phyloP scores from a whole-genome alignment of 1,140 invertebrate species.

The Drosophila ficusphila region DNA sequence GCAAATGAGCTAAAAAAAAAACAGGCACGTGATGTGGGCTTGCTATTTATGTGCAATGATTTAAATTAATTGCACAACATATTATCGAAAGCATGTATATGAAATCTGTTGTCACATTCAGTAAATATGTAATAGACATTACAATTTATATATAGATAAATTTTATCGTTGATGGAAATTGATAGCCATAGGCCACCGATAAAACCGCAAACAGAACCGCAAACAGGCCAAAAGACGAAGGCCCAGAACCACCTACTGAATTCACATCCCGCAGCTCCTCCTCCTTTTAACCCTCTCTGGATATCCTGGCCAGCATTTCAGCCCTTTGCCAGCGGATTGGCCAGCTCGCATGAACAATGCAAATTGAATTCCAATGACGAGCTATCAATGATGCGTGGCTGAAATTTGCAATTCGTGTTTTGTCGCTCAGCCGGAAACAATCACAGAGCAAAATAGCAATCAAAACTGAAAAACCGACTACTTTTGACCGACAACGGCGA shows the following conservation, averaged over 20 bases:
- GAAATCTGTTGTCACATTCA: conserved; percentile 43
- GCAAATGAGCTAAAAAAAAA: too few relatives aligned
- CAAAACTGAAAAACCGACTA: conserved; percentile 15
- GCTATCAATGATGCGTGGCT: conserved; percentile 78
- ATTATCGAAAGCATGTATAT: conserved; percentile 58
- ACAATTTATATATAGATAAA: not conserved
- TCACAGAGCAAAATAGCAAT: conserved; percentile 54
- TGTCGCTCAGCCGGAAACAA: conserved; percentile 69
- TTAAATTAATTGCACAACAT: conserved; percentile 64
- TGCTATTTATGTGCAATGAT: conserved; percentile 36
- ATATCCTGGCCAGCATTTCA: conserved; percentile 24
- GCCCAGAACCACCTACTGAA: conserved; percentile 3
- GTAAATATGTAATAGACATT: not conserved
- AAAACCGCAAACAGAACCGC: conserved; percentile 47
- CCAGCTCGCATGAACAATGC: conserved; percentile 59
- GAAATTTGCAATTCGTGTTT: conserved; percentile 80
- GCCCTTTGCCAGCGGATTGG: conserved; percentile 40
- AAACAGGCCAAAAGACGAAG: conserved; percentile 71
- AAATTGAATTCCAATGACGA: conserved; percentile 80
- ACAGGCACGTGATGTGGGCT: not conserved
- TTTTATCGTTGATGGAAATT: conserved; percentile 44
- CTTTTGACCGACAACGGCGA: conserved; percentile 32
- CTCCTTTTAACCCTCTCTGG: not conserved
- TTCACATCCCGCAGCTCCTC: not conserved
- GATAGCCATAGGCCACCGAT: conserved; percentile 54